Base-by-base conservation (phyloP, 2,797 vertebrate species). In the Muscicapa striata region DNA sequence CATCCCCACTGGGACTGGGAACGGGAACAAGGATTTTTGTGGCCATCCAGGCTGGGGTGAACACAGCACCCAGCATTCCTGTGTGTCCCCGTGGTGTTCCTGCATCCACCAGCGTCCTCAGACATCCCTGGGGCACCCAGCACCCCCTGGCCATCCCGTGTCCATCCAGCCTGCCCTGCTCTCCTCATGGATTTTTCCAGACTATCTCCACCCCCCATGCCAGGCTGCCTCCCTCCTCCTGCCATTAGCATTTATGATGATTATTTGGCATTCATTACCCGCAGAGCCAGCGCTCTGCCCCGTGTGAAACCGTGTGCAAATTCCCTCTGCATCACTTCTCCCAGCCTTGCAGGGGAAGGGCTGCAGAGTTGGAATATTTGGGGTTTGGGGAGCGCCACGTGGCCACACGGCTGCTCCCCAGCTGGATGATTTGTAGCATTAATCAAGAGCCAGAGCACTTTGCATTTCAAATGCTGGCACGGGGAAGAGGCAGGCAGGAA, bases 391-490 rank as follows among this genome's bases (percentile, higher is more conserved):
- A 46, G 58, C 12, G 13, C 73, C 87, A 57, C 62, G 74, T 78
- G 91, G 72, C 51, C 57, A 1, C 22, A 22, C 22, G 55, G 91
- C 95, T 84, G 89, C 91, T 85, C 85, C 90, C 90, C 90, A 43
- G 80, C 92, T 54, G 80, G 88, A 23, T 72, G 92, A 70, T 92
- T 95, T 76, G 92, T 43, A 58, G 74, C 74, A 14, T 51, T 91
- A 70, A 95, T 76, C 94, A 84, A 75, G 69, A 30, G 69, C 62
- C 79, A 23, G 88, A 19, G 8, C 0, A 43, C 20, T 93, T 74
- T 72, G 90, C 95, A 93, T 95, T 96, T 76, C 92, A 93, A 81
- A 93, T 55, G 48, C 52, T 45, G 48, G 5, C 69, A 81, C 69
- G 72, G 73, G 62, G 84, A 62, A 86, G 73, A 74, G 38, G 46